Conservation (phyloP, 2,888 invertebrate species). For the Acanthococcus lagerstroemiae region DNA sequence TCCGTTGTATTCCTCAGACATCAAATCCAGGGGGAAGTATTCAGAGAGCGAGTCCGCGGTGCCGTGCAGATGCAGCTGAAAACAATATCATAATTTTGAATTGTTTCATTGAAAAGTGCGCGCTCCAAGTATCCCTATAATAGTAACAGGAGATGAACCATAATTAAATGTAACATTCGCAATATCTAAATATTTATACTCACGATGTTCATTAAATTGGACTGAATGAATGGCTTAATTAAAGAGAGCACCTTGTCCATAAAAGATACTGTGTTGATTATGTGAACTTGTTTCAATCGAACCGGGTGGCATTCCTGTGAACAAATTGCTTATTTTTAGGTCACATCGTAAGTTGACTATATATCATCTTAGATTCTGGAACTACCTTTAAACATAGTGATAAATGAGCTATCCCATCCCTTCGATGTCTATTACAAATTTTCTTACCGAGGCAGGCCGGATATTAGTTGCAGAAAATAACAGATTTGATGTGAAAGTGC, state of each 20-base stretch:
- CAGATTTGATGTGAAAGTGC: too few species aligned
- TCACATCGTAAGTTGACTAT: too few species aligned
- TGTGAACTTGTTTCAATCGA: constrained; percentile 39
- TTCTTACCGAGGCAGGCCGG: too few species aligned
- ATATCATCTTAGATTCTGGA: too few species aligned
- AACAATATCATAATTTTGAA: constrained; percentile 25
- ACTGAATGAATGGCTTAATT: constrained; percentile 39
- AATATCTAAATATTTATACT: constrained; percentile 17
- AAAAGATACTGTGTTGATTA: constrained; percentile 39
- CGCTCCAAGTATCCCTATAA: too few species aligned
- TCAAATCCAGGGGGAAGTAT: constrained; percentile 37
- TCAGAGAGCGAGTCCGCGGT: constrained; percentile 36
- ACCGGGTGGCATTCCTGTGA: constrained; percentile 40
- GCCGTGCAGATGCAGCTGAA: constrained; percentile 39
- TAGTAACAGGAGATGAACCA: background rate
- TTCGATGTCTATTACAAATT: too few species aligned
- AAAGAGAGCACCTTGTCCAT: constrained; percentile 39
- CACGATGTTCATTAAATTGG: constrained; percentile 38
- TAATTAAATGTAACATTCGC: background rate
- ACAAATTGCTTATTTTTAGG: too few species aligned
- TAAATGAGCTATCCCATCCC: too few species aligned
- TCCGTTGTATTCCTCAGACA: constrained; percentile 40
- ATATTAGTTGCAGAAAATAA: too few species aligned
- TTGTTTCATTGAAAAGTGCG: too few species aligned
- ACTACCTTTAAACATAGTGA: too few species aligned